Evolutionary conservation across 2,888 invertebrate species (phyloP).

Genomic region (Schizotus pectinicornis): DNA sequence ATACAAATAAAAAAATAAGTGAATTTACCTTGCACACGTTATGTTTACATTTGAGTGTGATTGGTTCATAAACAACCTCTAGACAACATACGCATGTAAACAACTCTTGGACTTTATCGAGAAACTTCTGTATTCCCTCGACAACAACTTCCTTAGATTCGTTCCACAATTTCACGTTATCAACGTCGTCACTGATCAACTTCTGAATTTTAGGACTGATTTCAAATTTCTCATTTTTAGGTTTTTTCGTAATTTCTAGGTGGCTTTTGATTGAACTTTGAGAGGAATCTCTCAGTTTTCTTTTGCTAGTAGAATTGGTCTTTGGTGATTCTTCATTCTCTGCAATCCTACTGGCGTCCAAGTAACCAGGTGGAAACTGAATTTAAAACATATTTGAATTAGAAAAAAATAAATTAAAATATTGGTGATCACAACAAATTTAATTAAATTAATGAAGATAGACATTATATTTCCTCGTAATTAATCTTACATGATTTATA

Average conservation of each 20-base stretch:
- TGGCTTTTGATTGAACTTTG: slow-evolving; percentile 40
- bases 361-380: slow-evolving; percentile 73
- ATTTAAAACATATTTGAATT: too few species aligned
- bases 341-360: slow-evolving; percentile 68
- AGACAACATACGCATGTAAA: slow-evolving; percentile 84
- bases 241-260: slow-evolving; percentile 52
- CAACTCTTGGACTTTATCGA: slow-evolving; percentile 67
- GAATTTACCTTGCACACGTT: slow-evolving; percentile 73
- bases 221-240: slow-evolving; percentile 52
- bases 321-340: slow-evolving; percentile 53
- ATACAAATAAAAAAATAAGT: slow-evolving; percentile 8
- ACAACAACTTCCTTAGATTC: slow-evolving; percentile 63
- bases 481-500: too few species aligned
- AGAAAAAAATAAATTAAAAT: too few species aligned
- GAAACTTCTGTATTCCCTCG: slow-evolving; percentile 67
- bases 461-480: too few species aligned
- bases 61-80: slow-evolving; percentile 71
- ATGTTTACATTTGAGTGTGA: slow-evolving; percentile 77
- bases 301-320: slow-evolving; percentile 35
- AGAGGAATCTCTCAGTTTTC: slow-evolving; percentile 20
- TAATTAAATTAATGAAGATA: too few species aligned
- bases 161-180: slow-evolving; percentile 72
- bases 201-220: slow-evolving; percentile 49
- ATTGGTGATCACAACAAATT: too few species aligned
- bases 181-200: slow-evolving; percentile 63